phyloP scores from a whole-genome alignment of 1,140 invertebrate genomes.

The Zaprionus capensis region DNA sequence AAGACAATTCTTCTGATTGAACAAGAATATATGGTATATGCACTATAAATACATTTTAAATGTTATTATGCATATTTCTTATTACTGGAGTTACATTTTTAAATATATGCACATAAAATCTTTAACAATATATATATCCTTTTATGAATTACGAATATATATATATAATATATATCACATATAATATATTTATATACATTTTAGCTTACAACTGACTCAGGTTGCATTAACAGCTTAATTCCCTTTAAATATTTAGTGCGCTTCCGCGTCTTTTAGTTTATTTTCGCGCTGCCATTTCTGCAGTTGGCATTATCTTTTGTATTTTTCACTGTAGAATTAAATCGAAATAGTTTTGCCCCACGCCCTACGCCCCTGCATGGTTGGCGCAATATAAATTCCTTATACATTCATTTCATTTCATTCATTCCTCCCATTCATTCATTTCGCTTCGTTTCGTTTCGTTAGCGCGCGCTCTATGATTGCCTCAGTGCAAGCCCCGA shows the following conservation, averaged over 20 bases:
- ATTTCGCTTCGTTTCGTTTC: conserved; percentile 66
- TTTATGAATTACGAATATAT: not conserved
- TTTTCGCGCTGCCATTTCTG: not conserved
- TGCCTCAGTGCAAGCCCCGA: not conserved
- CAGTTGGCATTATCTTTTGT: not conserved
- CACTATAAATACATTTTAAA: not conserved
- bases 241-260: not conserved
- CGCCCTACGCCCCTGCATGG: conserved; percentile 34
- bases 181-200: not conserved
- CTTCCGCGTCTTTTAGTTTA: not conserved
- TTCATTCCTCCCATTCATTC: conserved; percentile 63
- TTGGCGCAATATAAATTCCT: conserved; percentile 75
- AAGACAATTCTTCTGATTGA: no score
- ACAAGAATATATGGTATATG: no score
- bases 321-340: not conserved
- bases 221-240: not conserved
- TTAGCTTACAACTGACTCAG: not conserved
- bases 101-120: no score
- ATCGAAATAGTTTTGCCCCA: conserved; percentile 36
- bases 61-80: not conserved
- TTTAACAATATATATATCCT: not conserved
- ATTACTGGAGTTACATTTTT: not conserved
- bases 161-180: not conserved
- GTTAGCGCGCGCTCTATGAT: conserved; percentile 44
- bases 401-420: conserved; percentile 68